Percentiles rank a stretch among this genome's conserved stretches.
phyloP scores from a whole-genome alignment of 2,888 invertebrate genomes.

The Epirrhoe tristata region DNA sequence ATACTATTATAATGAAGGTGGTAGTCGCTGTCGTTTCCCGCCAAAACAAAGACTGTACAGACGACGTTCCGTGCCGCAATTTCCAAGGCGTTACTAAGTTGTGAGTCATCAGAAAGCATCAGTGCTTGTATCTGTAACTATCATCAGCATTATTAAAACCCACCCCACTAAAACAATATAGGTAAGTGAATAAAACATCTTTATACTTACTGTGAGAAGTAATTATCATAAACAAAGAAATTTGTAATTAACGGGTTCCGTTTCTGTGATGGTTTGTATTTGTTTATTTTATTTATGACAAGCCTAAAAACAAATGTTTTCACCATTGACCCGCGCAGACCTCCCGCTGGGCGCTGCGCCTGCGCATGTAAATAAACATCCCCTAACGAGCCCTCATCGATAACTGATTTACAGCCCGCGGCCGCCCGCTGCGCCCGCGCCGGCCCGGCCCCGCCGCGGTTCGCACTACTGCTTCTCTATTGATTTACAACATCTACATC shows the following conservation, averaged over 20 bases:
- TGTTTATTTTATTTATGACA: slow-evolving; percentile 24
- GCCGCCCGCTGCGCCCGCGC: slow-evolving; percentile 11
- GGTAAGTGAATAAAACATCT: neutral
- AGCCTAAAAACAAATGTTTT: slow-evolving; percentile 23
- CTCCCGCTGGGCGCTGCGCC: slow-evolving; percentile 34
- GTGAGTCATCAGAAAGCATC: neutral
- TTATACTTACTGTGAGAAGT: neutral
- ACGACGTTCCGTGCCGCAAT: neutral
- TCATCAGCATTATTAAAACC: neutral
- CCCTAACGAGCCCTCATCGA: slow-evolving; percentile 33
- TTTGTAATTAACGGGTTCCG: neutral
- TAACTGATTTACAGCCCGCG: slow-evolving; percentile 43
- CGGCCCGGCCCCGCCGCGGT: slow-evolving; percentile 46
- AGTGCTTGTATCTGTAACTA: neutral
- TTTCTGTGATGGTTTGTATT: slow-evolving; percentile 9
- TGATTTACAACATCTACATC: slow-evolving; percentile 58
- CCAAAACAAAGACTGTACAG: neutral
- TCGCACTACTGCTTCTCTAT: slow-evolving; percentile 25
- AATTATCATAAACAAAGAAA: neutral
- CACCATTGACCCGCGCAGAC: slow-evolving; percentile 4
- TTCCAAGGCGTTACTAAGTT: neutral
- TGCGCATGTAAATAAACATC: slow-evolving; percentile 25
- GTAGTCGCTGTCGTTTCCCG: neutral
- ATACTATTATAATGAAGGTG: neutral
- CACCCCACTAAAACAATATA: neutral